Evolutionary conservation across 2,113 vertebrate genomes (phyloP).

Genomic region (Ceratotherium simum): DNA sequence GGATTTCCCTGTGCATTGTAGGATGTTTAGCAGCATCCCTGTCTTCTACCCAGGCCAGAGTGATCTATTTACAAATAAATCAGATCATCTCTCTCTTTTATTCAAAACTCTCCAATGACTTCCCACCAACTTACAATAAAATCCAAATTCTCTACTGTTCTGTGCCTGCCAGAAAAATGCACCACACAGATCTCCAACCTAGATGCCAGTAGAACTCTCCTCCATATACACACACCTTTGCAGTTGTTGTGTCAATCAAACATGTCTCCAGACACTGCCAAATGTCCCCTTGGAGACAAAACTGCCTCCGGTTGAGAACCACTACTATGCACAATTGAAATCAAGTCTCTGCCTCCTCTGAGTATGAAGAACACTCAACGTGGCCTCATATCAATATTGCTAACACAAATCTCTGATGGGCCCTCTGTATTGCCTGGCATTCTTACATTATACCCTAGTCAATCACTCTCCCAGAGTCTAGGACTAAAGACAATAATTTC

Average conservation of each 20-base stretch:
- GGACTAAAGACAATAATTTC: background rate
- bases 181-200: background rate
- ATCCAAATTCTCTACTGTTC: background rate
- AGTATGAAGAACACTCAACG: background rate
- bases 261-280: background rate
- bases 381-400: background rate
- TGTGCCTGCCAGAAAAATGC: background rate
- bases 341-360: background rate
- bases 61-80: background rate
- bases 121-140: background rate
- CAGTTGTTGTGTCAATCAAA: background rate
- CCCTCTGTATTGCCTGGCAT: background rate
- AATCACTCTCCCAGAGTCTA: background rate
- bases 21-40: background rate
- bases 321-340: background rate
- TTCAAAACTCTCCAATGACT: background rate
- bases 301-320: background rate
- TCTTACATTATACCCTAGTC: too few species aligned
- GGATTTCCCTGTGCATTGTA: background rate
- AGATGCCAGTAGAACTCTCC: background rate
- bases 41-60: background rate
- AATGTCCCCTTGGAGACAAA: background rate
- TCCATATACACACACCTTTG: background rate
- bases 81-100: background rate
- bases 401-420: background rate